Base-by-base conservation (phyloP, 2,888 invertebrate genomes). In the Mythimna albipuncta region DNA sequence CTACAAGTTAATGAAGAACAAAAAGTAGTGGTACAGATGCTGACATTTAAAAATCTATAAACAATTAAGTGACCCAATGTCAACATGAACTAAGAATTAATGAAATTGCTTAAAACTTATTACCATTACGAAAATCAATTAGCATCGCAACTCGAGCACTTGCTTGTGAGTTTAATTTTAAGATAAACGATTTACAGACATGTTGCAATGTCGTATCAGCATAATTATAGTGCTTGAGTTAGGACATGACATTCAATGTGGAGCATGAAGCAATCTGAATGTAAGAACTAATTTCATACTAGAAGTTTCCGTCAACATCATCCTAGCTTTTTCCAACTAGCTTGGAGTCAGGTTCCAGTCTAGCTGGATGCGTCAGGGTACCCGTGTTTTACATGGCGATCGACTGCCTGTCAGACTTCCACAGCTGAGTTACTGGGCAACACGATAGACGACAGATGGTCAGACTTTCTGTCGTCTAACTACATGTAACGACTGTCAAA, bases 121-220 rank as follows among this genome's bases (percentile, higher is more conserved):
- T 21, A n/a, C 57, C 13, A 5, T 74, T 82, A 70, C 80, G 66
- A 71, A 81, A 79, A 70, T 67, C 74, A 66, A 82, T 82, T 80
- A 67, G 69, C 16, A 59, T 78, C 26, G 7, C 59, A 67, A 73
- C 19, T 64, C 54, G 72, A 66, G 59, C 71, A 62, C 52, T 61
- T 61, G 66, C 55, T 69, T 58, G 59, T 74, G 47, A 50, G 38
- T 55, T 64, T 32, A 69, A 79, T 77, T 79, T 74, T 35, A n/a
- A 68, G 54, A 44, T 74, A 79, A 79, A 65, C 69, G 68, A 16
- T 78, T 64, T 44, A 57, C 73, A 65, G 52, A 62, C 35, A 64
- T 79, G 59, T 70, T n/a, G 69, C 52, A 83, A 83, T 61, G 61
- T 79, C 63, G 54, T 57, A 61, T 58, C 74, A 67, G 65, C 61